Evolutionary conservation across 2,113 vertebrate species (phyloP).

Genomic region (Baryphthengus martii): DNA sequence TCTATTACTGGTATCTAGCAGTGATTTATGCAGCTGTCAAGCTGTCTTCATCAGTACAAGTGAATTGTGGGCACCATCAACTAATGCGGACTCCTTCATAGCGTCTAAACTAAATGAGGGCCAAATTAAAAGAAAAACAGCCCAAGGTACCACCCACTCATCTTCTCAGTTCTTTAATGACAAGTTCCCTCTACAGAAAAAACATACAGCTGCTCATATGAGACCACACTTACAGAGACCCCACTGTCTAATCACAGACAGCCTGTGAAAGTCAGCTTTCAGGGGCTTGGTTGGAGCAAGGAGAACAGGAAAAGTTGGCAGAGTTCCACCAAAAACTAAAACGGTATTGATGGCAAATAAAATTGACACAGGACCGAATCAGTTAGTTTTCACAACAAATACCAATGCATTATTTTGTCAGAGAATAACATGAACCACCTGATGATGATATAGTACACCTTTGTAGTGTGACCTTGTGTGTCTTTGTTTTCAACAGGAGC

Average conservation of each 20-base stretch:
- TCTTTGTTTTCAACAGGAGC: background rate
- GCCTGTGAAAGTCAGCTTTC: conserved; percentile 60
- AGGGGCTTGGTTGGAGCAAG: conserved; percentile 38
- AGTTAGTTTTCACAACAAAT: conserved; percentile 33
- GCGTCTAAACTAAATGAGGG: conserved; percentile 69
- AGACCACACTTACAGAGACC: conserved; percentile 72
- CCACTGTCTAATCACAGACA: conserved; percentile 70
- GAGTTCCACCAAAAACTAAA: conserved; percentile 52
- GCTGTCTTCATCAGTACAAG: conserved; percentile 78
- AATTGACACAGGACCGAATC: conserved; percentile 27
- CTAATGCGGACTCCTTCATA: conserved; percentile 66
- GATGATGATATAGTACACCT: conserved; percentile 16
- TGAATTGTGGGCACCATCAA: conserved; percentile 75
- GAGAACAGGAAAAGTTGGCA: conserved; percentile 57
- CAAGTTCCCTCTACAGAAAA: conserved; percentile 71
- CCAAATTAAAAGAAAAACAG: conserved; percentile 80
- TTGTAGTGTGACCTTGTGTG: background rate
- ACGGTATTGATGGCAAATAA: conserved; percentile 42
- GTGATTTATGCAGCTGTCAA: conserved; percentile 86
- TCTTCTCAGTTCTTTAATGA: conserved; percentile 74
- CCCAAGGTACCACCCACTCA: conserved; percentile 77
- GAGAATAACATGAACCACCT: conserved; percentile 19
- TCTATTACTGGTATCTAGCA: conserved; percentile 76
- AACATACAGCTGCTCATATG: conserved; percentile 71
- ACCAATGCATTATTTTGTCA: background rate